Evolutionary conservation across 2,113 vertebrate species (phyloP).

Genomic region (Talpa occidentalis): DNA sequence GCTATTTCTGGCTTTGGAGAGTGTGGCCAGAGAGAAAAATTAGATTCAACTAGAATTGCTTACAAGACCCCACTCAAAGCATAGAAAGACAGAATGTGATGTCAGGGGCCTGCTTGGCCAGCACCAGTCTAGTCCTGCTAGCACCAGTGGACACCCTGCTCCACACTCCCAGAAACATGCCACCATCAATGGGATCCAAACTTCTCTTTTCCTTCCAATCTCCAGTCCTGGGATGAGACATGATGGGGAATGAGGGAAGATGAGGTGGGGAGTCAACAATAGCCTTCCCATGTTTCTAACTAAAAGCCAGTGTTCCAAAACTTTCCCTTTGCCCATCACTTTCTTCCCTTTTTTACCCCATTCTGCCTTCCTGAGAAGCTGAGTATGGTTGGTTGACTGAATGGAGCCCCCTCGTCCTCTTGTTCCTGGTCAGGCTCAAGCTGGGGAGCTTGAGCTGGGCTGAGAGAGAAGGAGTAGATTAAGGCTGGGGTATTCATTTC

Average conservation of each 20-base stretch:
- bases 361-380: neutral
- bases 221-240: neutral
- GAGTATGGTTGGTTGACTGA: neutral
- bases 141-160: neutral
- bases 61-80: neutral
- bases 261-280: neutral
- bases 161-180: neutral
- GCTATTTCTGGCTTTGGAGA: neutral
- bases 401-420: neutral
- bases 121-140: neutral
- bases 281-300: neutral
- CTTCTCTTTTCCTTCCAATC: neutral
- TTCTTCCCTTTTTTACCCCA: neutral
- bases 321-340: neutral
- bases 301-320: neutral
- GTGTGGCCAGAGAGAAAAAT: neutral
- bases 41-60: fast-evolving
- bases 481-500: neutral
- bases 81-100: neutral
- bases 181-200: neutral
- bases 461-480: too few relatives aligned
- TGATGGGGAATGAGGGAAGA: too few relatives aligned
- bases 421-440: neutral
- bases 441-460: neutral
- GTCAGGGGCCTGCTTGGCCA: neutral